Evolutionary conservation across 2,888 invertebrate species (phyloP).

Genomic region (Himalopsyche tibetana): DNA sequence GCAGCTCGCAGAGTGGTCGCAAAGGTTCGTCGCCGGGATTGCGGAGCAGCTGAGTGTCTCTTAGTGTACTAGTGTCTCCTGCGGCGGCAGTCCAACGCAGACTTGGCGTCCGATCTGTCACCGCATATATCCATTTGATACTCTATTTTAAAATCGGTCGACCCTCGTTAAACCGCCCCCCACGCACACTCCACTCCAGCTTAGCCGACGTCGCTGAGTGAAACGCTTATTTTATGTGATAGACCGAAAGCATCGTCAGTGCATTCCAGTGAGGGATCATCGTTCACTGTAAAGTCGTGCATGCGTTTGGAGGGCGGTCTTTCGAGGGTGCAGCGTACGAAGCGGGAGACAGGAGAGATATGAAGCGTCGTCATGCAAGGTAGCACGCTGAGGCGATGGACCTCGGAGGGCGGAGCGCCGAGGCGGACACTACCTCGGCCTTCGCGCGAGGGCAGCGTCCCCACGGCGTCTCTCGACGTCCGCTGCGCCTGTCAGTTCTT

Average conservation of each 20-base stretch:
- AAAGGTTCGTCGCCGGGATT: constrained; percentile 48
- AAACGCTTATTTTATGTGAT: constrained; percentile 16
- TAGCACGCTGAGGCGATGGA: constrained; percentile 79
- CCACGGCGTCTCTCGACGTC: constrained; percentile 86
- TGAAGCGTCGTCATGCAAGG: constrained; percentile 59
- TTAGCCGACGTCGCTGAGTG: not conserved
- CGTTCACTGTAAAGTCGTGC: not conserved
- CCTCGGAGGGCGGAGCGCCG: constrained; percentile 82
- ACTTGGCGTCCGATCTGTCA: constrained; percentile 34
- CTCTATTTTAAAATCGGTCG: constrained; percentile 26
- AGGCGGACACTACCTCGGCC: constrained; percentile 80
- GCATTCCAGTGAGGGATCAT: not conserved
- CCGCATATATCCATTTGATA: constrained; percentile 20
- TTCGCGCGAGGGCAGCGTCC: constrained; percentile 84
- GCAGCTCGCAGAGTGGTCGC: constrained; percentile 45
- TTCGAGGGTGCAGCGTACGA: not conserved
- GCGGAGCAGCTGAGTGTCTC: constrained; percentile 48
- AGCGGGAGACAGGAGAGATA: too few relatives aligned
- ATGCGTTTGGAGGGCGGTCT: constrained; percentile 37
- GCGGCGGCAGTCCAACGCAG: constrained; percentile 26
- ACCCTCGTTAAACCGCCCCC: constrained; percentile 34
- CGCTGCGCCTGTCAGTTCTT: constrained; percentile 92
- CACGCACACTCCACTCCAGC: constrained; percentile 10
- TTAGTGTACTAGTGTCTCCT: constrained; percentile 36
- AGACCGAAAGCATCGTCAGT: not conserved